phyloP scores from a whole-genome alignment of 2,888 invertebrate genomes.

The Drosophila diplacantha region DNA sequence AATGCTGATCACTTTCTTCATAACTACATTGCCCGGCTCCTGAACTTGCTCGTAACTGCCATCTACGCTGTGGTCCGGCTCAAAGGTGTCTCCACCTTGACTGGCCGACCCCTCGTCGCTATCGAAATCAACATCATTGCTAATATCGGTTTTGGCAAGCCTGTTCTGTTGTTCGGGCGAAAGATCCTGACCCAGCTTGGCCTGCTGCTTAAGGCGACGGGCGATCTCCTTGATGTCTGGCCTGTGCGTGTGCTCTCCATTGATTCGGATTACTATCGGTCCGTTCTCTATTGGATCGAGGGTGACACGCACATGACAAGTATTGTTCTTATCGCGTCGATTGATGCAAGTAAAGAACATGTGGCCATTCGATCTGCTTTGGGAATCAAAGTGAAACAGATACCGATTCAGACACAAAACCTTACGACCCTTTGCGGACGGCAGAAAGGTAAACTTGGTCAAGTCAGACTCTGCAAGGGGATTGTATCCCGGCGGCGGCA shows the following conservation, averaged over 20 bases:
- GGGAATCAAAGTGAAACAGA: conserved; percentile 70
- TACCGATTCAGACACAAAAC: conserved; percentile 68
- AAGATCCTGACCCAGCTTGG: conserved; percentile 19
- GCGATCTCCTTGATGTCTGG: conserved; percentile 55
- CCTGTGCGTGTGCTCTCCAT: conserved; percentile 65
- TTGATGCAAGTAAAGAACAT: conserved; percentile 72
- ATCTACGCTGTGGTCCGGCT: conserved; percentile 17
- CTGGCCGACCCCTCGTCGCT: conserved; percentile 15
- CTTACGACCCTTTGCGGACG: conserved; percentile 72
- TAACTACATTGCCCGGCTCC: conserved; percentile 25
- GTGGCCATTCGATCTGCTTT: conserved; percentile 62
- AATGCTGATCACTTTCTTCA: conserved; percentile 64
- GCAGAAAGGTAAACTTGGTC: conserved; percentile 67
- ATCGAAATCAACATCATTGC: conserved; percentile 25
- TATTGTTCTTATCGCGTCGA: conserved; percentile 63
- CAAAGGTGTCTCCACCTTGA: conserved; percentile 13
- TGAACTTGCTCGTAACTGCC: conserved; percentile 37
- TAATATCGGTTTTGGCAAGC: conserved; percentile 20
- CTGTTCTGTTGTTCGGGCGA: conserved; percentile 4
- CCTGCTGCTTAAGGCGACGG: conserved; percentile 54
- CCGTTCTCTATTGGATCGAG: conserved; percentile 55
- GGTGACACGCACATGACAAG: conserved; percentile 70
- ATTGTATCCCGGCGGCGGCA: conserved; percentile 44
- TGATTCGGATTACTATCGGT: conserved; percentile 62
- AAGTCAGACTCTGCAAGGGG: conserved; percentile 54